A percentile compares a stretch with the other conserved stretches of the same genome.
Conservation (phyloP, 2,113 vertebrate species). For the Catharus fuscescens region DNA sequence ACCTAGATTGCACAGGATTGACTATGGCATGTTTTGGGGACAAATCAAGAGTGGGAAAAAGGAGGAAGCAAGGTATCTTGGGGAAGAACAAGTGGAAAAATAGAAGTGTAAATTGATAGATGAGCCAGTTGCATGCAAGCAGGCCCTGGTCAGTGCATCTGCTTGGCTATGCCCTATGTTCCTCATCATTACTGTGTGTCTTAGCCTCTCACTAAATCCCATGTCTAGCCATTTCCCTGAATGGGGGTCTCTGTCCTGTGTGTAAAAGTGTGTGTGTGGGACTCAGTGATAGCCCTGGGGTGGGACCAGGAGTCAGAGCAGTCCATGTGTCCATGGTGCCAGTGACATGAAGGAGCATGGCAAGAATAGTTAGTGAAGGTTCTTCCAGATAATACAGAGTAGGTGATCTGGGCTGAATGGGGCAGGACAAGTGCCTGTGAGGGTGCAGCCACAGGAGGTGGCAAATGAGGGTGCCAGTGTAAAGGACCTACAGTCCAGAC, state of each 20-base stretch:
- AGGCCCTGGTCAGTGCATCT: not conserved
- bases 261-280: not conserved
- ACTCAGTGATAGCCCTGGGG: not conserved
- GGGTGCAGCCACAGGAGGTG: not conserved
- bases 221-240: not conserved
- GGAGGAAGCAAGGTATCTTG: not conserved
- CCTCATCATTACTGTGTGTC: not conserved
- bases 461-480: not conserved
- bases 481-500: not conserved
- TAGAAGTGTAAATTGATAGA: not conserved
- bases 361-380: not conserved
- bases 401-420: not conserved
- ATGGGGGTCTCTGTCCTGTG: not conserved
- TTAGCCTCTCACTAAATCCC: not conserved
- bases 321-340: not conserved
- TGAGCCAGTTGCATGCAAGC: not conserved
- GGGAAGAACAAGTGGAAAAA: not conserved
- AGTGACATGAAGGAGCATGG: fast-evolving
- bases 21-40: not conserved
- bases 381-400: fast-evolving
- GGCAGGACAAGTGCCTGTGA: not conserved
- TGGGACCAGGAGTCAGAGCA: not conserved
- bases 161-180: not conserved
- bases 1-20: not conserved
- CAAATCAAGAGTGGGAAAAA: not conserved